A percentile compares a stretch with the other conserved stretches of the same genome.
phyloP scores from a whole-genome alignment of 2,113 vertebrate species.

The Dasypus novemcinctus region DNA sequence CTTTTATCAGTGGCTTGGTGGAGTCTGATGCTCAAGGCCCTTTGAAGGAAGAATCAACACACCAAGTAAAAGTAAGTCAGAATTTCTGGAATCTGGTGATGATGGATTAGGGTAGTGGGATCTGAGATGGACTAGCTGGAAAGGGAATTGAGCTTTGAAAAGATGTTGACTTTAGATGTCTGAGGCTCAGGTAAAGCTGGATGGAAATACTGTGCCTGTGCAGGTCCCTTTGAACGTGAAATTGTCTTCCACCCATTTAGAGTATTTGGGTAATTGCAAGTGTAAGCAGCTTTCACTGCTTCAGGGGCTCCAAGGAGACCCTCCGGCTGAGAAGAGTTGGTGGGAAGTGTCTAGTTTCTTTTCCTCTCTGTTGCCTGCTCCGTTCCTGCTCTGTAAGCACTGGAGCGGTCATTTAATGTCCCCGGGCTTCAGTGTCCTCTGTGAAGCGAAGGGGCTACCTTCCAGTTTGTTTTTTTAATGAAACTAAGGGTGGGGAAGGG shows the following conservation, averaged over 20 bases:
- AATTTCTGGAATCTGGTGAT: not conserved
- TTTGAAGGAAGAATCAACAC: not conserved
- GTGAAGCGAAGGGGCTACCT: not conserved
- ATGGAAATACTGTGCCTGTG: not conserved
- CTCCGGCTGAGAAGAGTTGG: not conserved
- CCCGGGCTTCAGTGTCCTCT: not conserved
- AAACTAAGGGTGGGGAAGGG: not conserved
- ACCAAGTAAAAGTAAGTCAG: not conserved
- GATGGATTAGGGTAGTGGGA: not conserved
- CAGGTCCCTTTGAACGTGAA: not conserved
- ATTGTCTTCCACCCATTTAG: not conserved
- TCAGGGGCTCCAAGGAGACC: not conserved
- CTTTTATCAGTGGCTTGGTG: not conserved
- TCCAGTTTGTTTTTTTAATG: slow-evolving; percentile 9
- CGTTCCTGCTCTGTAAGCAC: not conserved
- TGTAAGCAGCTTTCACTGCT: not conserved
- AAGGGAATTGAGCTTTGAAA: not conserved
- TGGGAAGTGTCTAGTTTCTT: not conserved
- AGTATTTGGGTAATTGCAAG: not conserved
- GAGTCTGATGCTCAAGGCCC: not conserved
- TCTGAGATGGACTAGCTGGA: not conserved
- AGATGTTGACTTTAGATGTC: not conserved
- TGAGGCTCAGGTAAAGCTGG: not conserved
- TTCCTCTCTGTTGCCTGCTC: not conserved
- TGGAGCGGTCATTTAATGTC: not conserved